phyloP scores from a whole-genome alignment of 2,888 invertebrate genomes.

The Philaethria dido region DNA sequence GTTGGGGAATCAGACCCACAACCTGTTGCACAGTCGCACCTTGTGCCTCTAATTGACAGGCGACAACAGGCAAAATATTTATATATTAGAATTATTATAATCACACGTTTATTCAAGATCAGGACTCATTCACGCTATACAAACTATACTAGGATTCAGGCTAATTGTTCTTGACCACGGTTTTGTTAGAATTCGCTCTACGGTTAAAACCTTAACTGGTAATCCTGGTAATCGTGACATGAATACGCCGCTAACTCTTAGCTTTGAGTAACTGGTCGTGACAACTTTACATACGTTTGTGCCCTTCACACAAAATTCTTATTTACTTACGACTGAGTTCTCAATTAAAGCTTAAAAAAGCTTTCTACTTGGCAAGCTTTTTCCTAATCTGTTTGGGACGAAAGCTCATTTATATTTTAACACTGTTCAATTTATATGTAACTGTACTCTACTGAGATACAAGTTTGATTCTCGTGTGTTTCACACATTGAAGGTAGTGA shows the following conservation, averaged over 20 bases:
- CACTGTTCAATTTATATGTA: not conserved
- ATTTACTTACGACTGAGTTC: slow-evolving; percentile 23
- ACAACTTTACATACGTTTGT: slow-evolving; percentile 24
- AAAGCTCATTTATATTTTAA: not conserved
- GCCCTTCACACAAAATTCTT: slow-evolving; percentile 22
- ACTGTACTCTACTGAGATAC: no score
- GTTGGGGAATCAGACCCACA: no score
- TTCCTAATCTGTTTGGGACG: not conserved
- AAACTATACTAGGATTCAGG: not conserved
- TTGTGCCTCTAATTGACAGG: no score
- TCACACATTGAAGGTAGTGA: not conserved
- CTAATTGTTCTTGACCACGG: slow-evolving; percentile 18
- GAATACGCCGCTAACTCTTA: slow-evolving; percentile 26
- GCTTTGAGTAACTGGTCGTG: slow-evolving; percentile 26
- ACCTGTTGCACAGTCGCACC: no score
- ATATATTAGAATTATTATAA: no score
- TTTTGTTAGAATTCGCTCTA: slow-evolving; percentile 3
- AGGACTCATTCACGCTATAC: not conserved
- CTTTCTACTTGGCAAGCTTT: not conserved
- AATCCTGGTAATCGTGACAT: slow-evolving; percentile 28
- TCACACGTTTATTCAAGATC: not conserved
- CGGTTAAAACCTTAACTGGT: slow-evolving; percentile 30
- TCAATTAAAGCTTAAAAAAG: slow-evolving; percentile 23
- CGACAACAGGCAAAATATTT: no score
- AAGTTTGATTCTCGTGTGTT: not conserved